Base-by-base conservation (phyloP, 53 echinoderm and acorn worm species). In the Arbacia lixula region DNA sequence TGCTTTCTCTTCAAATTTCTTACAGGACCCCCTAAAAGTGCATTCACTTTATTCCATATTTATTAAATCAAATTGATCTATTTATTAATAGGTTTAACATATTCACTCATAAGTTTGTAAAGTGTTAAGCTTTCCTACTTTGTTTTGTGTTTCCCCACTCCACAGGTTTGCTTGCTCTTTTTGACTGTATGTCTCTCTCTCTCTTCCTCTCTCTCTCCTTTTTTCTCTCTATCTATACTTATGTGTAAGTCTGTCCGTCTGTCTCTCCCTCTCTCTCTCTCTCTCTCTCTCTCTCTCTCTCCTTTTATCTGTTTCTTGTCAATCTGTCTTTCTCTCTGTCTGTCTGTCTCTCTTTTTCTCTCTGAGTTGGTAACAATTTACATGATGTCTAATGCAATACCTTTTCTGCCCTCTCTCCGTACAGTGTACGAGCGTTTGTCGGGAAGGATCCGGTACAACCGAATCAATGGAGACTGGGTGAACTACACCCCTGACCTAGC, bases 371-470 rank as follows among this genome's bases (percentile, higher is more conserved):
- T 58, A 58, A 27, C 8, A n/a, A 58, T 63, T 33, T 34, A 30
- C 17, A 63, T 63, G 1, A 27, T 58, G 58, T 58, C 29, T 1
- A 55, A 19, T 54, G 24, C 11, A n/a, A 22, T 58, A 58, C 12
- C 3, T 6, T 58, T 58, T 6, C 27, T 27, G 26, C 10, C 10
- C 29, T 26, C 8, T 4, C 20, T 3, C 58, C 28, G 14, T 22
- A 58, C 64, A 81, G 82, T 61, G 28, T 46, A n/a, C 12, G 43
- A 40, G 8, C 17, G 8, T 30, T 21, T 81, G 43, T 2, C 1
- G 0, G 82, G 82, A 41, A 46, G 64, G 28, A 61, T 81, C 49
- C 28, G 50, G 10, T 81, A 63, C 64, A 81, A 81, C 20, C 82
- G 64, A 0, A 46, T 81, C 24, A 81, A 63, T 33, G 46, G 30